Evolutionary conservation across 2,113 vertebrate genomes (phyloP).

Genomic region (Excalfactoria chinensis): DNA sequence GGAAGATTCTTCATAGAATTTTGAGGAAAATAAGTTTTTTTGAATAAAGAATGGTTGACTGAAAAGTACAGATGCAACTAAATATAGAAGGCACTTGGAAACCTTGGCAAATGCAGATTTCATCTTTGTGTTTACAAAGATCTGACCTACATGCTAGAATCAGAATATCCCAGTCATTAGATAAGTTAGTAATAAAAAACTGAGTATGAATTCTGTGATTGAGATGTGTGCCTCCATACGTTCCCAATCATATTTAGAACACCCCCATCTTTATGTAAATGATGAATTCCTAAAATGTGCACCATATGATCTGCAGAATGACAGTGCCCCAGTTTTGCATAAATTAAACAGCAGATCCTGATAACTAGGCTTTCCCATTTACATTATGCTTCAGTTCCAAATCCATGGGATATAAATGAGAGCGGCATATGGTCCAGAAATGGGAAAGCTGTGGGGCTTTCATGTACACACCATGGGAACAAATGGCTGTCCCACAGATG

Average conservation of each 20-base stretch:
- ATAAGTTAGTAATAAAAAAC: neutral
- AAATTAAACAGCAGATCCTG: slow-evolving; percentile 35
- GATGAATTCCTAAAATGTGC: slow-evolving; percentile 2
- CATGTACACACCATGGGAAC: slow-evolving; percentile 57
- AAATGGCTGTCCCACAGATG: slow-evolving; percentile 70
- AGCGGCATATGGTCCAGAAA: slow-evolving; percentile 66
- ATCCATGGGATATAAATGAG: slow-evolving; percentile 67
- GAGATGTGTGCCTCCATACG: neutral
- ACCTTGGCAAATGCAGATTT: neutral
- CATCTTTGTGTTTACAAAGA: neutral
- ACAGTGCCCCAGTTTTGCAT: slow-evolving; percentile 34
- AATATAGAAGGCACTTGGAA: slow-evolving; percentile 25
- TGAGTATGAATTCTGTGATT: neutral
- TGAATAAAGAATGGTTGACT: neutral
- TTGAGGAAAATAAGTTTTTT: neutral
- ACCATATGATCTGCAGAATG: slow-evolving; percentile 40
- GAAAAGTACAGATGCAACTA: neutral
- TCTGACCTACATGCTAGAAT: neutral
- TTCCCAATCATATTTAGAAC: neutral
- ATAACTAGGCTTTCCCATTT: slow-evolving; percentile 49
- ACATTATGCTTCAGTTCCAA: slow-evolving; percentile 57
- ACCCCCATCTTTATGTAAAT: slow-evolving; percentile 9
- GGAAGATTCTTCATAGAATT: neutral
- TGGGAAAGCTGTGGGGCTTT: slow-evolving; percentile 64
- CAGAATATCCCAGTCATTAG: rapidly evolving